Conservation (phyloP, 2,888 invertebrate species). For the Saturnia pavonia region DNA sequence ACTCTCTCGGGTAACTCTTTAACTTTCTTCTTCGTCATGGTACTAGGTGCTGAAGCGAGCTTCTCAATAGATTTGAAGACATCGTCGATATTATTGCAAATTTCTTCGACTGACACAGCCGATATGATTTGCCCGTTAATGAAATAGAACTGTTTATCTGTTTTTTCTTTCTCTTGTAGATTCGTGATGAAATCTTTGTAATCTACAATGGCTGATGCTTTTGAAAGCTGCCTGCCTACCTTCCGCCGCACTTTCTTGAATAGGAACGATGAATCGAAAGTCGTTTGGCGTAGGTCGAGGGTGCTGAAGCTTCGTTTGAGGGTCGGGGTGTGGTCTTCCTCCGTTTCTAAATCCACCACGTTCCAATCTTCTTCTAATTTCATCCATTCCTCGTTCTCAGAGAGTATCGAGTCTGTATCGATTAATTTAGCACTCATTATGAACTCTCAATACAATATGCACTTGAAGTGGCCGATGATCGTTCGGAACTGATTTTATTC, state of each 20-base stretch:
- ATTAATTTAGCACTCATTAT: conserved; percentile 40
- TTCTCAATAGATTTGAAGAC: conserved; percentile 72
- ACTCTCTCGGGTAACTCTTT: conserved; percentile 51
- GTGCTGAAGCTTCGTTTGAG: conserved; percentile 57
- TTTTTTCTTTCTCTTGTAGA: conserved; percentile 39
- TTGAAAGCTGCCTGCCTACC: conserved; percentile 51
- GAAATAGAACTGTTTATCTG: conserved; percentile 53
- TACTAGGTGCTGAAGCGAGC: conserved; percentile 57
- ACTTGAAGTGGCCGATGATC: neutral
- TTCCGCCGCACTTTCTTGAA: conserved; percentile 60
- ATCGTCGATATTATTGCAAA: conserved; percentile 66
- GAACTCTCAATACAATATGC: neutral
- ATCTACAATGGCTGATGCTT: conserved; percentile 48
- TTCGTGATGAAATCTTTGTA: conserved; percentile 64
- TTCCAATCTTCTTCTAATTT: conserved; percentile 67
- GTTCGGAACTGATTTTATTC: conserved; percentile 22
- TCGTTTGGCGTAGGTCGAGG: conserved; percentile 57
- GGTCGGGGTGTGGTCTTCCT: conserved; percentile 48
- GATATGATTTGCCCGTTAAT: conserved; percentile 64
- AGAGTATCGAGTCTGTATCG: conserved; percentile 61
- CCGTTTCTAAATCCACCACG: conserved; percentile 67
- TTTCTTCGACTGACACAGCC: conserved; percentile 64
- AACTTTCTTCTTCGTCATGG: conserved; percentile 44
- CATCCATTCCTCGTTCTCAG: conserved; percentile 66
- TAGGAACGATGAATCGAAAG: conserved; percentile 68